phyloP scores from a whole-genome alignment of 2,113 vertebrate genomes.

The Gavia stellata region DNA sequence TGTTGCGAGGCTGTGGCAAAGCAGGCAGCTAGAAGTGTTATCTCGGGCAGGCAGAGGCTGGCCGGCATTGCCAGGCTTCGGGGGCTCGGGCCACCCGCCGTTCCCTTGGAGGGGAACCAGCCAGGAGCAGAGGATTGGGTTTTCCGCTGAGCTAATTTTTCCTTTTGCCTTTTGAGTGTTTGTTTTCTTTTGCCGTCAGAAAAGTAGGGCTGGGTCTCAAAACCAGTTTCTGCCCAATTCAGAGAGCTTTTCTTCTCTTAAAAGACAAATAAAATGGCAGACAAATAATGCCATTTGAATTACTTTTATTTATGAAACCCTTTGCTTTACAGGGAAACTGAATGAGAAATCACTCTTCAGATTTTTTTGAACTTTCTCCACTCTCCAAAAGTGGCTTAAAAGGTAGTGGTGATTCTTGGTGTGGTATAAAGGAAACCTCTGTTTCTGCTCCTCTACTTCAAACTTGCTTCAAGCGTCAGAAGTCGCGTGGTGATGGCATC shows the following conservation, averaged over 20 bases:
- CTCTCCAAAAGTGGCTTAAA: neutral
- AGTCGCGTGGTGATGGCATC: neutral
- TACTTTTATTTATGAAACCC: neutral
- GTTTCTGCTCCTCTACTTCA: neutral
- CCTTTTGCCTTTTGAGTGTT: neutral
- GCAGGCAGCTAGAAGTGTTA: neutral
- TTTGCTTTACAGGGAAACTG: neutral
- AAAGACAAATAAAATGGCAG: neutral
- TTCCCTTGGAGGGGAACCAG: neutral
- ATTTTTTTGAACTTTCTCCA: neutral
- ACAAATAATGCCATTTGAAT: neutral
- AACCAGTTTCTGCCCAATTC: neutral
- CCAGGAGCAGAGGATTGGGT: neutral
- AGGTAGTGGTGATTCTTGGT: neutral
- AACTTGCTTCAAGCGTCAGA: neutral
- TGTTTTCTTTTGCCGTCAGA: neutral
- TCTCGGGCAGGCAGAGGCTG: neutral
- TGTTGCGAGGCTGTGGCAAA: neutral
- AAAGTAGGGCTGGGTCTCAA: neutral
- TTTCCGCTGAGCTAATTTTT: neutral
- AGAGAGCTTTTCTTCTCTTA: neutral
- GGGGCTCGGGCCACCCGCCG: accelerated
- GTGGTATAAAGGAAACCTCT: neutral
- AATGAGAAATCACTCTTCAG: neutral
- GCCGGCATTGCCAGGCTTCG: neutral